These are phyloP conservation scores for Drosophila rhopaloa DNA, from an alignment of 1,140 invertebrate genomes.

Conservation along the genomic window DNA sequence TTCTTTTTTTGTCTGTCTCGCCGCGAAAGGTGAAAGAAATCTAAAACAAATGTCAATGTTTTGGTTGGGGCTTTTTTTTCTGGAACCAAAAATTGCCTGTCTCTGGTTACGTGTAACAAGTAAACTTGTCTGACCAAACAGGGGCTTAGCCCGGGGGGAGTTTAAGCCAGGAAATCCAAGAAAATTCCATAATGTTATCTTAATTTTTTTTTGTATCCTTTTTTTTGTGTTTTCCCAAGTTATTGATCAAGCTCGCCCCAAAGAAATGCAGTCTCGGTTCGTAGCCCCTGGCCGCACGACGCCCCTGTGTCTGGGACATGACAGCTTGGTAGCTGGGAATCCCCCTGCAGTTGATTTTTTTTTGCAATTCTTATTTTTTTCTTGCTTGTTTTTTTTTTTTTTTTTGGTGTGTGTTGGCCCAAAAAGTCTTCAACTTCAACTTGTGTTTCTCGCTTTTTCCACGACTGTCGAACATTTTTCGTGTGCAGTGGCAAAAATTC, in stretches of 20 bases:
- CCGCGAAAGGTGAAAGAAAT: conserved; percentile 39
- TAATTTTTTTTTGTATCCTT: neutral
- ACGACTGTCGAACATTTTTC: conserved; percentile 49
- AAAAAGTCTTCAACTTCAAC: conserved; percentile 40
- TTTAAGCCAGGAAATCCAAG: conserved; percentile 27
- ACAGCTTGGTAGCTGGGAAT: conserved; percentile 35
- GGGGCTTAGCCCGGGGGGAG: conserved; percentile 12
- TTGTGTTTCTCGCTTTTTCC: conserved; percentile 35
- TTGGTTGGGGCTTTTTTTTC: neutral
- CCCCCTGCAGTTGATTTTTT: conserved; percentile 31
- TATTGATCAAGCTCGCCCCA: conserved; percentile 38
- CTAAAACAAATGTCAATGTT: conserved; percentile 46
- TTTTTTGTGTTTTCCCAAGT: conserved; percentile 20
- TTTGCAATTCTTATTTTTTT: neutral
- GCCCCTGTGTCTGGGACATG: conserved; percentile 49
- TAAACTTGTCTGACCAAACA: conserved; percentile 48
- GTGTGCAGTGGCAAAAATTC: conserved; percentile 29
- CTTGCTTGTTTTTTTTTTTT: conserved; percentile 37
- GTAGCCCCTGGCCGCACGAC: conserved; percentile 9
- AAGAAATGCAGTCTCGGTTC: conserved; percentile 11
- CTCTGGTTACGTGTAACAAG: conserved; percentile 67
- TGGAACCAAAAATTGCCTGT: conserved; percentile 25
- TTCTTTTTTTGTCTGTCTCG: neutral
- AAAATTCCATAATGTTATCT: conserved; percentile 23
- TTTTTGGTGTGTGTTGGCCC: conserved; percentile 10